Conservation (phyloP, 2,888 invertebrate species). For the Hoplodrina ambigua region DNA sequence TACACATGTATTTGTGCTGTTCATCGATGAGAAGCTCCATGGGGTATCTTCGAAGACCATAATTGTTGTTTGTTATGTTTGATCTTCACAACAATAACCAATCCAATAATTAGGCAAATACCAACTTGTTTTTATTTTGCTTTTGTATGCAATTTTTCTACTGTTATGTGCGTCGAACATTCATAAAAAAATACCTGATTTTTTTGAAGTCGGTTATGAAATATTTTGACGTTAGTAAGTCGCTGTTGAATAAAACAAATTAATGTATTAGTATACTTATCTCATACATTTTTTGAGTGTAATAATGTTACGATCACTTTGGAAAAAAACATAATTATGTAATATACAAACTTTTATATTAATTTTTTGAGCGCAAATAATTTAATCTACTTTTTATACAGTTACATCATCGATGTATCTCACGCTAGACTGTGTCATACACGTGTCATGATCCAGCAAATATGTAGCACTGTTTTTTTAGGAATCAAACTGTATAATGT, state of each 20-base stretch:
- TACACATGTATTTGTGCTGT: no score
- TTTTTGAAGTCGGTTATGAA: no score
- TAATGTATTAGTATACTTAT: background rate
- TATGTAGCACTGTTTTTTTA: conserved; percentile 5
- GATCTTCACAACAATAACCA: no score
- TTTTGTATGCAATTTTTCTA: no score
- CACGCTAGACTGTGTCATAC: background rate
- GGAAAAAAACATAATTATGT: conserved; percentile 10
- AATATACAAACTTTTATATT: background rate
- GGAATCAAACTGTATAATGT: background rate
- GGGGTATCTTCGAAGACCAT: no score
- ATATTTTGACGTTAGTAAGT: no score
- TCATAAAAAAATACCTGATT: no score
- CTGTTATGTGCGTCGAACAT: no score
- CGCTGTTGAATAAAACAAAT: background rate
- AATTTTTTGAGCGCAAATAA: conserved; percentile 14
- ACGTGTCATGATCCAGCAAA: conserved; percentile 11
- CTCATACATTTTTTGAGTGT: background rate
- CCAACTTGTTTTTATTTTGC: no score
- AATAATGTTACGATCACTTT: conserved; percentile 11
- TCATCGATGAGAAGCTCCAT: no score
- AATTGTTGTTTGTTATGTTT: no score
- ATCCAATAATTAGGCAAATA: no score
- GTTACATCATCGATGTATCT: conserved; percentile 19
- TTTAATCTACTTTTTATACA: background rate